phyloP scores from a whole-genome alignment of 2,113 vertebrate species.

The Gadus macrocephalus region DNA sequence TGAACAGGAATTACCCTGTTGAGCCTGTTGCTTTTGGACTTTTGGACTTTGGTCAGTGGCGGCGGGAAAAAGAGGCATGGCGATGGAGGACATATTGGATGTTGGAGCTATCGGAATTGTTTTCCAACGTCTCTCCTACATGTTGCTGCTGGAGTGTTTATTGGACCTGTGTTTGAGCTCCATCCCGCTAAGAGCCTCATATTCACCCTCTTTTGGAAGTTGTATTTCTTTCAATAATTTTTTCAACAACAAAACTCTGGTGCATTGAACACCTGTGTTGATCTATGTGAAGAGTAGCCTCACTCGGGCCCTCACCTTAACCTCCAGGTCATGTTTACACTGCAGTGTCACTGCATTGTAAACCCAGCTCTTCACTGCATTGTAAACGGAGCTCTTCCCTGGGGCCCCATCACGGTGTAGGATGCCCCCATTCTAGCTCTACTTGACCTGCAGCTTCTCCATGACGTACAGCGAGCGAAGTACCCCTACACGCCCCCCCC shows the following conservation, averaged over 20 bases:
- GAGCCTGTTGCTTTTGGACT: conserved; percentile 48
- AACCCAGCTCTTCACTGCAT: conserved; percentile 4
- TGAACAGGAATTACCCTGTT: conserved; percentile 37
- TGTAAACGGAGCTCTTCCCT: conserved; percentile 12
- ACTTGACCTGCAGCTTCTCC: conserved; percentile 11
- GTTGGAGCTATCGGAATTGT: neutral
- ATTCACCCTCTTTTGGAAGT: too few species aligned
- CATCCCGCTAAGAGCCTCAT: too few species aligned
- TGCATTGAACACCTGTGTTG: neutral
- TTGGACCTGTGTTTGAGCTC: too few species aligned
- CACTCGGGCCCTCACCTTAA: neutral
- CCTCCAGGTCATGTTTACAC: conserved; percentile 1
- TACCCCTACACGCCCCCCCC: neutral
- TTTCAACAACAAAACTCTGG: too few species aligned
- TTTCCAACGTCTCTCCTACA: neutral
- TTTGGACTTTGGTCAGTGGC: conserved; percentile 26
- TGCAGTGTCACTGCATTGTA: conserved; percentile 2
- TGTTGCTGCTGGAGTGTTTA: too few species aligned
- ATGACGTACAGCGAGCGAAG: neutral
- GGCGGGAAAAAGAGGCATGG: neutral
- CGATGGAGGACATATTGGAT: neutral
- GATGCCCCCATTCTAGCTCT: conserved; percentile 39
- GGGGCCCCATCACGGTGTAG: conserved; percentile 7
- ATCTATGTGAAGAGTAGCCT: neutral
- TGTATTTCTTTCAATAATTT: too few species aligned